A percentile compares a stretch with the other conserved stretches of the same genome.
Evolutionary conservation across 2,113 vertebrate genomes (phyloP).

Genomic region (Ceyx melanurus): DNA sequence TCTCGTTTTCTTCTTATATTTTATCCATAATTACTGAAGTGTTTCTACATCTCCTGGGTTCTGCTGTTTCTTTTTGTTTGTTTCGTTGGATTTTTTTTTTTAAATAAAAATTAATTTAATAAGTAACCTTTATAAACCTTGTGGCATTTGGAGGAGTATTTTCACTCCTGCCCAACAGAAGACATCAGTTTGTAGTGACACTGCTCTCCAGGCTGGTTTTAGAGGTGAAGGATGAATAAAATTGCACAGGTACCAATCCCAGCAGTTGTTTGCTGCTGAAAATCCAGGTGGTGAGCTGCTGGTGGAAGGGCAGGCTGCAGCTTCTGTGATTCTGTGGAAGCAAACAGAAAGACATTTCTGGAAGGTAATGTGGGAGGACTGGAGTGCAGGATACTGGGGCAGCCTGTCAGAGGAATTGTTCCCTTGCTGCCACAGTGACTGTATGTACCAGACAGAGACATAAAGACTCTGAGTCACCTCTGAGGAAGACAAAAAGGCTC

Average conservation of each 20-base stretch:
- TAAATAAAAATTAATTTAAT: no score
- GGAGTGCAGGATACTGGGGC: background rate
- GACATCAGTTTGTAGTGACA: background rate
- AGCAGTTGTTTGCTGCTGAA: background rate
- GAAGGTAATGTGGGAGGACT: background rate
- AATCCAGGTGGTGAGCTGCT: background rate
- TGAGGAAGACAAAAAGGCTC: background rate
- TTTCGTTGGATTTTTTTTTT: no score
- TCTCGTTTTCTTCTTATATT: background rate
- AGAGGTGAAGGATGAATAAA: background rate
- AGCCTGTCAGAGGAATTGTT: constrained; percentile 3
- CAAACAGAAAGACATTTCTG: background rate
- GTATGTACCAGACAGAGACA: background rate
- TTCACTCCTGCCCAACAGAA: background rate
- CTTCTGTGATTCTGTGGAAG: background rate
- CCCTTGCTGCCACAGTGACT: background rate
- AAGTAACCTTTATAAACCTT: background rate
- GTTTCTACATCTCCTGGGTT: background rate
- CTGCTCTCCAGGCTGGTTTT: background rate
- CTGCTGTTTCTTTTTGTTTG: background rate
- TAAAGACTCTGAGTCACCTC: background rate
- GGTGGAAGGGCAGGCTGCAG: background rate
- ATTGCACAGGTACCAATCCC: background rate
- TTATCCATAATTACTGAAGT: background rate
- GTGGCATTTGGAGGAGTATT: background rate